Conservation (phyloP, 2,797 vertebrate species). For the Falco cherrug region DNA sequence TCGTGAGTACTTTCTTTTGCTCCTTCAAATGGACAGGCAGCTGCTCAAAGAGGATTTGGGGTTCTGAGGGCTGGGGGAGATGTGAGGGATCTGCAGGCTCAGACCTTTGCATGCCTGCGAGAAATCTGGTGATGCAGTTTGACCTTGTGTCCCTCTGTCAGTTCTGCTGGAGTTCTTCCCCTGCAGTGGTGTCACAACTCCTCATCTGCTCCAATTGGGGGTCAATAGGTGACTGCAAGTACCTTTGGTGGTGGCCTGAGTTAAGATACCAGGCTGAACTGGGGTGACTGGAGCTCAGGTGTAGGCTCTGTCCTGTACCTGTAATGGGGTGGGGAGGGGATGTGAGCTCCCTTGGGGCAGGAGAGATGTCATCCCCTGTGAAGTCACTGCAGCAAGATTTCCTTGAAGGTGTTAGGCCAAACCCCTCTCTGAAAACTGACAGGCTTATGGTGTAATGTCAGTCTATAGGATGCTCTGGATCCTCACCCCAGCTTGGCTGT, state of each 20-base stretch:
- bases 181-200: neutral
- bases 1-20: slow-evolving; percentile 80
- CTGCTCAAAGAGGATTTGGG: neutral
- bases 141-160: neutral
- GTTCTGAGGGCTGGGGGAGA: neutral
- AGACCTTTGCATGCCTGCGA: neutral
- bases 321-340: neutral
- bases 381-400: neutral
- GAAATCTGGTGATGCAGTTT: neutral
- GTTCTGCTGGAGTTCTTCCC: neutral
- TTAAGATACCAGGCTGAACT: neutral
- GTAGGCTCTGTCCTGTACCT: neutral
- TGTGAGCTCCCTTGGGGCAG: neutral
- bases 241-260: neutral
- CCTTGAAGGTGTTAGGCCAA: neutral
- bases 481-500: neutral
- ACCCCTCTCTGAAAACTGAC: neutral
- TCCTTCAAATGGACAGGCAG: neutral
- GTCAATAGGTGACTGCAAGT: neutral
- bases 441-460: neutral
- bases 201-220: neutral
- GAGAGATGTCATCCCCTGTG: neutral
- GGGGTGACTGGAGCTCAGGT: neutral
- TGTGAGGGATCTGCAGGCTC: neutral
- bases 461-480: neutral